phyloP scores from a whole-genome alignment of 2,888 invertebrate species.

The Ectropis crepuscularia region DNA sequence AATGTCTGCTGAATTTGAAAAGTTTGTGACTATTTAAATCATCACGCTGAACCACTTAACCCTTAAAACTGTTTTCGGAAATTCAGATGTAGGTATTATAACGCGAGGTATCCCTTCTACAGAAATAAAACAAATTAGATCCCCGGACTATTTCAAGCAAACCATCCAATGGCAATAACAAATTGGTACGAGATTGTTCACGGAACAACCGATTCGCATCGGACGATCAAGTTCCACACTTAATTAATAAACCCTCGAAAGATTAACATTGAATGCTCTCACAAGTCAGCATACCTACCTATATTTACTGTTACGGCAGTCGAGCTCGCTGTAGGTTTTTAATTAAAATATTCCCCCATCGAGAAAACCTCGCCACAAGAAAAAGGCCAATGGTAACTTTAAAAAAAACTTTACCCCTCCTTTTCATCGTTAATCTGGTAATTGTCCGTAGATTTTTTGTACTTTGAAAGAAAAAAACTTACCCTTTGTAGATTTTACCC shows the following conservation, averaged over 20 bases:
- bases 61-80: no score
- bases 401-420: slow-evolving; percentile 62
- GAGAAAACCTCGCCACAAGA: slow-evolving; percentile 54
- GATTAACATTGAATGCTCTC: slow-evolving; percentile 51
- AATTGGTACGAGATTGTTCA: slow-evolving; percentile 9
- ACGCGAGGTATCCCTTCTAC: no score
- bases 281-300: slow-evolving; percentile 49
- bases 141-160: neutral
- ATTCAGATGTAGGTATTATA: no score
- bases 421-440: slow-evolving; percentile 77
- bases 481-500: slow-evolving; percentile 75
- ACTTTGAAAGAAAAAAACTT: slow-evolving; percentile 63
- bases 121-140: no score
- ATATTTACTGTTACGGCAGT: slow-evolving; percentile 48
- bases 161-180: slow-evolving; percentile 8
- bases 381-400: slow-evolving; percentile 59
- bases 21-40: neutral
- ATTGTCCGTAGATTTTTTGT: slow-evolving; percentile 74
- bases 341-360: slow-evolving; percentile 68
- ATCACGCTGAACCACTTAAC: no score
- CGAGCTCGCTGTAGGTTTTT: slow-evolving; percentile 56
- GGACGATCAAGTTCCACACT: slow-evolving; percentile 44
- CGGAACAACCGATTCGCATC: slow-evolving; percentile 36
- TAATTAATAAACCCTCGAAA: slow-evolving; percentile 55
- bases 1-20: neutral